Conservation (phyloP, 2,113 vertebrate genomes). For the Seriola dumerili region DNA sequence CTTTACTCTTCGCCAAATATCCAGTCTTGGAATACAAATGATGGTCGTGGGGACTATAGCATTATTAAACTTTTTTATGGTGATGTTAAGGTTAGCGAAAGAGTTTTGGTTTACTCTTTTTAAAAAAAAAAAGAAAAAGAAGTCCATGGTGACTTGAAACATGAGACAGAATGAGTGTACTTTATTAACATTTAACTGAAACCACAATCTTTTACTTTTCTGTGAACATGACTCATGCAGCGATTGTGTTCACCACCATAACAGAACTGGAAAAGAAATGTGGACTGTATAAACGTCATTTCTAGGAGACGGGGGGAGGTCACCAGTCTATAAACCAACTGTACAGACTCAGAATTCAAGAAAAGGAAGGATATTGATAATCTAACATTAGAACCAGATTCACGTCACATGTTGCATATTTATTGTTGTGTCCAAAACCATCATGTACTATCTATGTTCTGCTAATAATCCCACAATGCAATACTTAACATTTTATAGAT, state of each 20-base stretch:
- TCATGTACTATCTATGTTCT: neutral
- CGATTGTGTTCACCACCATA: neutral
- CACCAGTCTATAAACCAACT: neutral
- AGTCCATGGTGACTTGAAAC: neutral
- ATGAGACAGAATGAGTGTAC: neutral
- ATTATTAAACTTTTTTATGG: neutral
- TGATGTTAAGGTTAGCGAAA: neutral
- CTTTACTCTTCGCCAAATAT: neutral
- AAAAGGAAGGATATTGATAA: no score
- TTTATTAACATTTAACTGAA: neutral
- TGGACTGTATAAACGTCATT: neutral
- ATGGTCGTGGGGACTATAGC: neutral
- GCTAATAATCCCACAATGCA: neutral
- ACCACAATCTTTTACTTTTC: neutral
- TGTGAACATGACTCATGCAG: neutral
- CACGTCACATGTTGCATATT: neutral
- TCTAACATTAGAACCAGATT: neutral
- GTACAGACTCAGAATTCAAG: neutral
- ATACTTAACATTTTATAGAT: neutral
- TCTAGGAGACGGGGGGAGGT: neutral
- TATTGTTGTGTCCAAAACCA: neutral
- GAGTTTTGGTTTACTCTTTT: neutral
- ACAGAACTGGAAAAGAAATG: neutral
- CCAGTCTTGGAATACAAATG: neutral
- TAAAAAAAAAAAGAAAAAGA: neutral